Percentiles rank a stretch among this genome's conserved stretches.
Evolutionary conservation across 2,797 vertebrate genomes (phyloP).

Genomic region (Clarias pachynema): DNA sequence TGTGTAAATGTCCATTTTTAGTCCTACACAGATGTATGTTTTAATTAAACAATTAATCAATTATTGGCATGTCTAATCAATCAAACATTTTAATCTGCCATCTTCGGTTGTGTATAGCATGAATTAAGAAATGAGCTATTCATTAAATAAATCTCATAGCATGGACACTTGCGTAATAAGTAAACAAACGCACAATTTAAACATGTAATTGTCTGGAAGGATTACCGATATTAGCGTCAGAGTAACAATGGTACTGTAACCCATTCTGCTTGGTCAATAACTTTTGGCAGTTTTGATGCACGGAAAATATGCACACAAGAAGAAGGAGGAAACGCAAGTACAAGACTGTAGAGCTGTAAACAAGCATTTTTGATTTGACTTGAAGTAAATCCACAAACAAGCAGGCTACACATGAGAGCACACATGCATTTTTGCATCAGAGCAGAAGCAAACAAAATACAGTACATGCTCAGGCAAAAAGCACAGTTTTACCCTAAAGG

Average conservation of each 20-base stretch:
- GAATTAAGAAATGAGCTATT: neutral
- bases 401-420: neutral
- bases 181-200: neutral
- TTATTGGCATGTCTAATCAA: no score
- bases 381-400: constrained; percentile 1
- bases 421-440: neutral
- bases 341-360: neutral
- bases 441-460: neutral
- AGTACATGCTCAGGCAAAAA: no score
- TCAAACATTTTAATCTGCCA: neutral
- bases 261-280: neutral
- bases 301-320: neutral
- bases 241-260: neutral
- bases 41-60: neutral
- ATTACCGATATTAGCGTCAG: neutral
- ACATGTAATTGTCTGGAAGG: no score
- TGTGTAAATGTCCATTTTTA: no score
- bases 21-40: neutral
- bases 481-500: neutral
- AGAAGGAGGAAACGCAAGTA: neutral
- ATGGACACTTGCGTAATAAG: neutral
- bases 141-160: neutral
- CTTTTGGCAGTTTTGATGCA: neutral
- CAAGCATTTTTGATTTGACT: neutral
- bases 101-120: neutral